Conservation (phyloP, 2,888 invertebrate genomes). For the Coremacera marginata region DNA sequence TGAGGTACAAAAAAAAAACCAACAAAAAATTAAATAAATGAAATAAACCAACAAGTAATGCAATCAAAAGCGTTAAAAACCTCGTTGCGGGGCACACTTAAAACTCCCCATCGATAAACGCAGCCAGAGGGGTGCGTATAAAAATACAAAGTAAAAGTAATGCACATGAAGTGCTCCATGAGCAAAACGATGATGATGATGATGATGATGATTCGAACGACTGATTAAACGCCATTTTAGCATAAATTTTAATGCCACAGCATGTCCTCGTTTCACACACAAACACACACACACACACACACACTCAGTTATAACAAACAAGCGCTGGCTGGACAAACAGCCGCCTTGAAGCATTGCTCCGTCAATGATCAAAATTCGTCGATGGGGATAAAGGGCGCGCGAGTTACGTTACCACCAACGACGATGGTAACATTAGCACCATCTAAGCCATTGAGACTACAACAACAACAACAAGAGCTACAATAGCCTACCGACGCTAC, state of each 20-base stretch:
- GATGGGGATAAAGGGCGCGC: neutral
- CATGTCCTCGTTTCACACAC: constrained; percentile 1
- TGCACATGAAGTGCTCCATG: neutral
- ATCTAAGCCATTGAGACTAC: no score
- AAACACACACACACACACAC: neutral
- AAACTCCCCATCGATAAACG: constrained; percentile 34
- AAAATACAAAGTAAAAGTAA: neutral
- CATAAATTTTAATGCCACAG: constrained; percentile 21
- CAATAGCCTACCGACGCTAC: no score
- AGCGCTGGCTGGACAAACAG: neutral
- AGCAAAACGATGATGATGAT: constrained; percentile 1
- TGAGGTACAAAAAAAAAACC: neutral
- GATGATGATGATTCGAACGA: constrained; percentile 15
- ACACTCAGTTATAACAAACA: neutral
- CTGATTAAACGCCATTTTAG: constrained; percentile 27
- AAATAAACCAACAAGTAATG: constrained; percentile 40
- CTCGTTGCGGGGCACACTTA: constrained; percentile 40
- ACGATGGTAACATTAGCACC: no score
- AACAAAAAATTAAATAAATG: neutral
- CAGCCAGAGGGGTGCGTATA: neutral
- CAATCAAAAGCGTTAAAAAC: constrained; percentile 41
- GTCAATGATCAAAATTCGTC: neutral
- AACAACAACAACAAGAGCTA: no score
- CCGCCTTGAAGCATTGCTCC: neutral
- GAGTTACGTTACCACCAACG: no score